Conservation (phyloP, 2,113 vertebrate genomes). For the Nestor notabilis region DNA sequence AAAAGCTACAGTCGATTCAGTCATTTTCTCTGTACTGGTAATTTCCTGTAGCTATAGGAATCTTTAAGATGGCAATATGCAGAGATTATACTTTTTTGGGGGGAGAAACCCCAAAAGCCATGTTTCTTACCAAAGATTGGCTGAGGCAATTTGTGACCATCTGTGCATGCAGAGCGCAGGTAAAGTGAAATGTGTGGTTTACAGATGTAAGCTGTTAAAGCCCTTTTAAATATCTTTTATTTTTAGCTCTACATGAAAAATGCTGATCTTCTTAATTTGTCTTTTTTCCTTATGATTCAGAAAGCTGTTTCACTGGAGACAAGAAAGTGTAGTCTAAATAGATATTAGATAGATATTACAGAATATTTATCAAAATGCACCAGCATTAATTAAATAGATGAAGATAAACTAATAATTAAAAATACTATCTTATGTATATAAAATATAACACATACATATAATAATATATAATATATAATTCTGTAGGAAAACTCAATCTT, state of each 20-base stretch:
- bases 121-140: background rate
- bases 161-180: background rate
- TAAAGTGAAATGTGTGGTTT: background rate
- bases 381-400: background rate
- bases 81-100: background rate
- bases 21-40: background rate
- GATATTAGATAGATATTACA: background rate
- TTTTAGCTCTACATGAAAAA: background rate
- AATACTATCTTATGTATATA: background rate
- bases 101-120: background rate
- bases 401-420: background rate
- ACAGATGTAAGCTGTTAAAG: background rate
- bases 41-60: background rate
- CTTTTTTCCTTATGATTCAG: background rate
- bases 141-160: background rate
- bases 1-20: background rate
- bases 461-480: background rate
- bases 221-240: background rate
- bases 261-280: background rate
- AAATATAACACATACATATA: background rate
- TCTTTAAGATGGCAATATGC: background rate
- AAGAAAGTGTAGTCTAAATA: background rate
- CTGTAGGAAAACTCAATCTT: background rate
- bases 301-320: background rate
- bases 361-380: background rate